Percentiles rank a stretch among this genome's conserved stretches.
These are phyloP conservation scores for Gavialis gangeticus DNA, from an alignment of 2,113 vertebrate genomes.

Conservation along the genomic window DNA sequence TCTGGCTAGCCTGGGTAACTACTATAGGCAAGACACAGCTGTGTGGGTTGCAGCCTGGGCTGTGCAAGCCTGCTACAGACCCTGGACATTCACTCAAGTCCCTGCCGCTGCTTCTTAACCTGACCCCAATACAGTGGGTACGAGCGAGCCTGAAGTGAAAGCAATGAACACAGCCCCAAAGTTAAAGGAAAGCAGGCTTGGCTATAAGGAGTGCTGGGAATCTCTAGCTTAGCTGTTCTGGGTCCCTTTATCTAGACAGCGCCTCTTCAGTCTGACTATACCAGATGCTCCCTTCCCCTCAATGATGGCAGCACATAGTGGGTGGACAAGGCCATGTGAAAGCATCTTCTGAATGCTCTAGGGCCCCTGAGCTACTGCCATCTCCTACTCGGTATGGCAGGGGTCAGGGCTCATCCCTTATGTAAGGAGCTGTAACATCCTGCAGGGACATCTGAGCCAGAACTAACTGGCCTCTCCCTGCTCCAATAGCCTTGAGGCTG, in stretches of 20 bases:
- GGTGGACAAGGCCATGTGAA: too few species aligned
- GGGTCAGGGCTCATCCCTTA: neutral
- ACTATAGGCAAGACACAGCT: too few species aligned
- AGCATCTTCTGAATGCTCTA: neutral
- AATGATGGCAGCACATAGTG: neutral
- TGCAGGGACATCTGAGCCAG: neutral
- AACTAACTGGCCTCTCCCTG: neutral
- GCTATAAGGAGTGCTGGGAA: neutral
- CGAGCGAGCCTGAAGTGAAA: neutral
- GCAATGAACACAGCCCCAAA: neutral
- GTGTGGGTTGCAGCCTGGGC: too few species aligned
- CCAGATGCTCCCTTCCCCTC: neutral
- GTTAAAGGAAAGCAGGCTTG: neutral
- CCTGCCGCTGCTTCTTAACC: neutral
- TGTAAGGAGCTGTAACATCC: neutral
- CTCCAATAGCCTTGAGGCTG: neutral
- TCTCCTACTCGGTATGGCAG: neutral
- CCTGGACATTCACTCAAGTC: too few species aligned
- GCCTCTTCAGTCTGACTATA: neutral
- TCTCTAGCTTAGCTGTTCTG: neutral
- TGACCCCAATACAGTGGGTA: too few species aligned
- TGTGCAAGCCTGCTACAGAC: too few species aligned
- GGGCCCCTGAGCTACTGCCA: neutral
- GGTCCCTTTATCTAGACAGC: neutral
- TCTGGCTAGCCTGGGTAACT: too few species aligned